phyloP scores from a whole-genome alignment of 2,888 invertebrate genomes.

The Pardosa pseudoannulata region DNA sequence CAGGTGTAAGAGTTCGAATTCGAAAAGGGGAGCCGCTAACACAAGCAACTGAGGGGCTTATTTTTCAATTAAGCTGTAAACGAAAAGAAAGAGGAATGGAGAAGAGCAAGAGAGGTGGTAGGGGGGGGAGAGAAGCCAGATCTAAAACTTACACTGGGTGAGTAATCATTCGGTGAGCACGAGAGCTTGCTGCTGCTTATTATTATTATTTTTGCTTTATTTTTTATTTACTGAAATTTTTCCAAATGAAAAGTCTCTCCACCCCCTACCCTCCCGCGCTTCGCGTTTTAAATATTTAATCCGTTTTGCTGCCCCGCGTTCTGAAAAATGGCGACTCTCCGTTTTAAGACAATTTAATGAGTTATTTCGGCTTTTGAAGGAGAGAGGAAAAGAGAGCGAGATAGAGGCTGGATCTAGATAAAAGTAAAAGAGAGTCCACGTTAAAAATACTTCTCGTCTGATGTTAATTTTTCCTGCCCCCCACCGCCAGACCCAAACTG shows the following conservation, averaged over 20 bases:
- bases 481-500: no score
- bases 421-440: not conserved
- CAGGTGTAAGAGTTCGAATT: not conserved
- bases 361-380: constrained; percentile 25
- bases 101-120: not conserved
- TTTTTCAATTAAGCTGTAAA: constrained; percentile 42
- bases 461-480: not conserved
- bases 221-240: constrained; percentile 22
- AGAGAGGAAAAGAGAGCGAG: not conserved
- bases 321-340: constrained; percentile 36
- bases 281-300: constrained; percentile 47
- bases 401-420: no score
- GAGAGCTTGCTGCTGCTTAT: no score
- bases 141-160: not conserved
- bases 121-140: not conserved
- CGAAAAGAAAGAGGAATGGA: no score
- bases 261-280: not conserved
- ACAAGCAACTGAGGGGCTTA: not conserved
- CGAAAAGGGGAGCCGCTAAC: not conserved
- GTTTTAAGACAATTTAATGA: constrained; percentile 41
- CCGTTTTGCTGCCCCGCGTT: constrained; percentile 24
- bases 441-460: not conserved
- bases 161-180: not conserved
- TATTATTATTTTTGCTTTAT: no score
- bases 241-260: constrained; percentile 36